These are phyloP conservation scores for Xestia c-nigrum DNA, from an alignment of 2,888 invertebrate species.

Conservation along the genomic window DNA sequence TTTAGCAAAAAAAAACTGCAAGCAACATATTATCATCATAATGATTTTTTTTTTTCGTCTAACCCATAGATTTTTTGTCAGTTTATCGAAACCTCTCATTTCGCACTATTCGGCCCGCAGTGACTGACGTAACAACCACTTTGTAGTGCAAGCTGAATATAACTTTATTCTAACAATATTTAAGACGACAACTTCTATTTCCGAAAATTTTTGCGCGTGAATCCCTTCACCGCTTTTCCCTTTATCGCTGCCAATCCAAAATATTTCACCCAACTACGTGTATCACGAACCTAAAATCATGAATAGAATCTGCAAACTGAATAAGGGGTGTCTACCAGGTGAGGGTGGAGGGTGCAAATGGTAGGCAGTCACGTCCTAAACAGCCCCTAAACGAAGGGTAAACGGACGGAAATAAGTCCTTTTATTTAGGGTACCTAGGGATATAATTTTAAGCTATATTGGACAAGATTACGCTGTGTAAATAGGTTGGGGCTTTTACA, in stretches of 20 bases:
- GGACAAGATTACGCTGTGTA: background rate
- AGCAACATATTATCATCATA: too few species aligned
- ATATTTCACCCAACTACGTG: slow-evolving; percentile 54
- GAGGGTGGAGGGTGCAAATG: slow-evolving; percentile 72
- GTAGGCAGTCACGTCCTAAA: slow-evolving; percentile 78
- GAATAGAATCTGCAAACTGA: slow-evolving; percentile 79
- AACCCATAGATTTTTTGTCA: too few species aligned
- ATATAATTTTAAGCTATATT: slow-evolving; percentile 41
- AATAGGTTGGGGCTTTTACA: background rate
- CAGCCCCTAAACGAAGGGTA: slow-evolving; percentile 75
- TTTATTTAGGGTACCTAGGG: slow-evolving; percentile 72
- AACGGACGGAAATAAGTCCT: slow-evolving; percentile 72
- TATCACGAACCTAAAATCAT: slow-evolving; percentile 56
- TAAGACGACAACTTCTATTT: background rate
- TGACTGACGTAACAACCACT: too few species aligned
- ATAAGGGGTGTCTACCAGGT: slow-evolving; percentile 71
- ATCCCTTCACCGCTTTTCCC: background rate
- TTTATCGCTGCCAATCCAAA: slow-evolving; percentile 20
- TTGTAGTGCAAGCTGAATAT: too few species aligned
- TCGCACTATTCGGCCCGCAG: too few species aligned
- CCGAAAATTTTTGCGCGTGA: background rate
- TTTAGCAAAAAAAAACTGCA: too few species aligned
- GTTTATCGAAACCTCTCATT: too few species aligned
- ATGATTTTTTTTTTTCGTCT: too few species aligned
- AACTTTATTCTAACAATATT: too few species aligned